Evolutionary conservation across 2,797 vertebrate genomes (phyloP).

Genomic region (Acipenser ruthenus): DNA sequence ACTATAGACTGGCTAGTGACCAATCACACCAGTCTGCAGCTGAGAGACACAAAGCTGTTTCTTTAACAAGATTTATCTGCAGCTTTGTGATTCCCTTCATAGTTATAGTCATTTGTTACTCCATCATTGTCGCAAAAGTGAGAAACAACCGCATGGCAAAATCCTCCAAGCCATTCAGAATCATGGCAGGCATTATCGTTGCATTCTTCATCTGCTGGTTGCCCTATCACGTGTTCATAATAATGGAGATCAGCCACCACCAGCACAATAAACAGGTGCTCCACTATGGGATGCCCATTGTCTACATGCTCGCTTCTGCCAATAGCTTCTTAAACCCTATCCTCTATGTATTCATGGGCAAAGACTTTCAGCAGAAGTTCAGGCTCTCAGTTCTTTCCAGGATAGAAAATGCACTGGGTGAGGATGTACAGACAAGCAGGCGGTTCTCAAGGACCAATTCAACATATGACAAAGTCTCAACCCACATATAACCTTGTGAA

Average conservation of each 20-base stretch:
- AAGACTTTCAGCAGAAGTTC: slow-evolving; percentile 73
- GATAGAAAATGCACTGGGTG: slow-evolving; percentile 68
- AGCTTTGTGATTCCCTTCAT: slow-evolving; percentile 72
- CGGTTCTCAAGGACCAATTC: slow-evolving; percentile 49
- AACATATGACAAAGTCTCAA: slow-evolving; percentile 18
- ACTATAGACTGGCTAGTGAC: slow-evolving; percentile 33
- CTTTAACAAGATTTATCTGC: slow-evolving; percentile 54
- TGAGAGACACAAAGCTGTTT: slow-evolving; percentile 40
- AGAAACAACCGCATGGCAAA: slow-evolving; percentile 57
- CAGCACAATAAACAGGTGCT: slow-evolving; percentile 37
- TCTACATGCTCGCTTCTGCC: slow-evolving; percentile 61
- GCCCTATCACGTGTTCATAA: slow-evolving; percentile 70
- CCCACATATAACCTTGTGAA: background rate
- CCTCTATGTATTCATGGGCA: slow-evolving; percentile 80
- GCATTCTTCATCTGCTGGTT: slow-evolving; percentile 85
- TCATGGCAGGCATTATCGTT: slow-evolving; percentile 69
- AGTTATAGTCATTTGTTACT: slow-evolving; percentile 67
- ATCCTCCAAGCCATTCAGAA: slow-evolving; percentile 75
- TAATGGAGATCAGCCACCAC: slow-evolving; percentile 55
- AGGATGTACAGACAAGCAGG: slow-evolving; percentile 58
- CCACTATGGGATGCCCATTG: slow-evolving; percentile 56
- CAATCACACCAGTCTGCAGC: slow-evolving; percentile 3
- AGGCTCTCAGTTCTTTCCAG: slow-evolving; percentile 58
- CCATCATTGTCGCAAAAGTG: slow-evolving; percentile 60
- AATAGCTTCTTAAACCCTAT: slow-evolving; percentile 82